phyloP scores from a whole-genome alignment of 2,113 vertebrate species.

The Ceyx margarethae region DNA sequence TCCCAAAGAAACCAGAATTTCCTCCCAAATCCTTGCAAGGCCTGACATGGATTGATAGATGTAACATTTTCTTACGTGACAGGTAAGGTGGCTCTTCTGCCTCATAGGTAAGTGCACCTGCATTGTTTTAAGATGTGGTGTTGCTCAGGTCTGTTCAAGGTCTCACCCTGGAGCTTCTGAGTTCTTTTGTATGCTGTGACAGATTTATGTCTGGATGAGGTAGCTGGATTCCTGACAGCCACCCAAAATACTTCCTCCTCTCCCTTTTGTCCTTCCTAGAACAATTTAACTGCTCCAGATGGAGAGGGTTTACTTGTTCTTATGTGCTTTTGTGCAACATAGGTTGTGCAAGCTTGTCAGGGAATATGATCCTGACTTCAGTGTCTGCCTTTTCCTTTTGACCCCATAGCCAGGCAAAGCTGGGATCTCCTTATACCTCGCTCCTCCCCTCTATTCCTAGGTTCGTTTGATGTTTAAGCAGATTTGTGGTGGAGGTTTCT shows the following conservation, averaged over 20 bases:
- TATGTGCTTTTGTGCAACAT: background rate
- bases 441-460: background rate
- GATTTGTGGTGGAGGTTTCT: background rate
- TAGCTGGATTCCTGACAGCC: background rate
- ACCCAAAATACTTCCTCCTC: background rate
- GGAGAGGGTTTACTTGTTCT: background rate
- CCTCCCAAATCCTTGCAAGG: background rate
- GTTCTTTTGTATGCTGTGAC: background rate
- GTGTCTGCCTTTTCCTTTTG: background rate
- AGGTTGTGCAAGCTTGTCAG: background rate
- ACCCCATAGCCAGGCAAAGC: background rate
- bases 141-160: background rate
- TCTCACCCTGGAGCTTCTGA: background rate
- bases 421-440: background rate
- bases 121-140: background rate
- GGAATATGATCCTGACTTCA: background rate
- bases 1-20: background rate
- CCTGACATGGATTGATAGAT: conserved; percentile 56
- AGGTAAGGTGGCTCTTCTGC: conserved; percentile 38
- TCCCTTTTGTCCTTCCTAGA: background rate
- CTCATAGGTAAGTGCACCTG: background rate
- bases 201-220: background rate
- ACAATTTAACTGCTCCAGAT: background rate
- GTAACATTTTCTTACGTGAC: conserved; percentile 55
- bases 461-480: background rate